Percentiles rank a stretch among this genome's conserved stretches.
These are phyloP conservation scores for Pogonomyrmex californicus DNA, from an alignment of 1,140 invertebrate species.

Conservation along the genomic window DNA sequence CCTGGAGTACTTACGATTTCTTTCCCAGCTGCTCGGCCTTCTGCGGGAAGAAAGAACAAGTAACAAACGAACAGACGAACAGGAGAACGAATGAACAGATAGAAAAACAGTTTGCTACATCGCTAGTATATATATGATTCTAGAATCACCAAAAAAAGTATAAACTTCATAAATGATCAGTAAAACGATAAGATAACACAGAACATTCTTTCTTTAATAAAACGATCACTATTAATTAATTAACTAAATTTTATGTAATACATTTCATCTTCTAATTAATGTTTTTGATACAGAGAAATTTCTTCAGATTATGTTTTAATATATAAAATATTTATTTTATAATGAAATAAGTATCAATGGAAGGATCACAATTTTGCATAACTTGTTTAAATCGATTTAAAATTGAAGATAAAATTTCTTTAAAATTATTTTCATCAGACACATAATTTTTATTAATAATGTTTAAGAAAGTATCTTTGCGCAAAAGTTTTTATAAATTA, in stretches of 20 bases:
- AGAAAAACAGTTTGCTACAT: conserved; percentile 39
- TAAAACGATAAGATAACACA: conserved; percentile 19
- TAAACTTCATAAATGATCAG: background rate
- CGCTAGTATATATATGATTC: background rate
- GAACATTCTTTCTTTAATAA: background rate
- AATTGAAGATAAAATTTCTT: background rate
- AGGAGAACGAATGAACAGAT: conserved; percentile 26
- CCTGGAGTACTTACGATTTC: conserved; percentile 53
- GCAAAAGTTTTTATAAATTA: conserved; percentile 32
- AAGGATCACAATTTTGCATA: background rate
- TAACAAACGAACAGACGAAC: conserved; percentile 28
- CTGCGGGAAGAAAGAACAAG: conserved; percentile 4
- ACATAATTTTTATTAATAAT: background rate
- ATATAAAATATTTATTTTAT: background rate
- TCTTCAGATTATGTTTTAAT: background rate
- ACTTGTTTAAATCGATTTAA: background rate
- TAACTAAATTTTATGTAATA: background rate
- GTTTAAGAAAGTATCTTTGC: background rate
- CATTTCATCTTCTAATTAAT: background rate
- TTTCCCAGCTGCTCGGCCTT: conserved; percentile 15
- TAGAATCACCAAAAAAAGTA: conserved; percentile 4
- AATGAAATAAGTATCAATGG: background rate
- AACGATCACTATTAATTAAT: background rate
- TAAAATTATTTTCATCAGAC: background rate
- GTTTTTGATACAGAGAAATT: background rate